Base-by-base conservation (phyloP, 2,888 invertebrate species). In the Perithous albicinctus region DNA sequence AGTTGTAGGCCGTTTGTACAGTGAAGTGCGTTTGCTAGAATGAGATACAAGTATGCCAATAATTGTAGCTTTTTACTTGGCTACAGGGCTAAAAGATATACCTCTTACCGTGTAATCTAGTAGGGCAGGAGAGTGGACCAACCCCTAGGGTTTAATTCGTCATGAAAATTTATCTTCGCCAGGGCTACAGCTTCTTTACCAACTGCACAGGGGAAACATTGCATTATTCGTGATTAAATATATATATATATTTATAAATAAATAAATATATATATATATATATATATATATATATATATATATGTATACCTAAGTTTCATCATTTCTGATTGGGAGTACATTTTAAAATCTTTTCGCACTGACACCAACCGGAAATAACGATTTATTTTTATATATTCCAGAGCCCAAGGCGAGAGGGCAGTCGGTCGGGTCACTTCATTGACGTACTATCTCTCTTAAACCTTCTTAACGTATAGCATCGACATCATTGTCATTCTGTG, bases 131-230 rank as follows among this genome's bases (percentile, higher is more conserved):
- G n/a, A 41, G 38, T 15, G 26, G 18, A 38, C 54, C 38, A 26
- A 38, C 67, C 75, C 56, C 51, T 26, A 66, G 75, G 80, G 64
- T 63, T 70, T 56, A 75, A 80, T 75, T 63, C 69, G 43, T 75
- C 67, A 75, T 26, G 51, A 69, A 56, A 75, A 70, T 56, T 69
- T 80, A 74, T 63, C 73, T 73, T 59, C 41, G 61, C 69, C 46
- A 38, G 35, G 59, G 43, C 64, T 56, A 75, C 46, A 35, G 15
- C 38, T 80, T 46, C 63, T 54, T 38, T 12, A 67, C n/a, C 63
- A 23, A 69, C 26, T 51, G 15, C 23, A 54, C 46, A 1, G 3
- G 23, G 35, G 18, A 26, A n/a, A n/a, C 35, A 10, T 10, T 54
- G 18, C 56, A 64, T 46, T 56, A 48, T 61, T 64, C 35, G 3